Evolutionary conservation across 2,113 vertebrate genomes (phyloP).

Genomic region (Callorhinus ursinus): DNA sequence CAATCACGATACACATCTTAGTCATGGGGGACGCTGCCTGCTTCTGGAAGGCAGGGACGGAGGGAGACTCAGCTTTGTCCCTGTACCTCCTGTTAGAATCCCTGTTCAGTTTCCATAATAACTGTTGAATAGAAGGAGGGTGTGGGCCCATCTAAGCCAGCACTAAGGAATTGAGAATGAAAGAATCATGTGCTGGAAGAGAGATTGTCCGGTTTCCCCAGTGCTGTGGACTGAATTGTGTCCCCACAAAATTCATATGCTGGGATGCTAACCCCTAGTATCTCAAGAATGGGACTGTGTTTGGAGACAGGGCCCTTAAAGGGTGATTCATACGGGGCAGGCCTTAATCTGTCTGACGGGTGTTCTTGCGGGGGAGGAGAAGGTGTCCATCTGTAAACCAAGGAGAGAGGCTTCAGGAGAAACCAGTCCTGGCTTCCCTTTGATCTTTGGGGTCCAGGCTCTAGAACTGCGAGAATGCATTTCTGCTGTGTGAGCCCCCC

Average conservation of each 20-base stretch:
- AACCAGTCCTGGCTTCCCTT: fast-evolving
- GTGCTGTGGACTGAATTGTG: neutral
- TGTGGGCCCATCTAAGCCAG: too few relatives aligned
- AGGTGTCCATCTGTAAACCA: fast-evolving
- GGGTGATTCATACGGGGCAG: neutral
- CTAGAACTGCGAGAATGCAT: fast-evolving
- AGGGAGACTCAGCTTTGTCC: neutral
- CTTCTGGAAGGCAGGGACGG: neutral
- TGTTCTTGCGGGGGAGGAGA: neutral
- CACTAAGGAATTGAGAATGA: neutral
- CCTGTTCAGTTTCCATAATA: fast-evolving
- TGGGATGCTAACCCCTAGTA: too few relatives aligned
- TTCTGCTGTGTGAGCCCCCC: fast-evolving
- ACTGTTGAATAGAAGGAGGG: fast-evolving
- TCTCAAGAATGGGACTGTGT: neutral
- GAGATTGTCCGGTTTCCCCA: fast-evolving
- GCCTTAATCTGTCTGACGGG: too few relatives aligned
- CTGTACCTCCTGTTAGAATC: fast-evolving
- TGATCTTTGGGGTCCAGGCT: neutral
- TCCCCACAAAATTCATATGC: neutral
- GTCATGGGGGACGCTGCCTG: neutral
- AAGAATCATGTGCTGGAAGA: fast-evolving
- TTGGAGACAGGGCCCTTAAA: fast-evolving
- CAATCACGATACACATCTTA: fast-evolving
- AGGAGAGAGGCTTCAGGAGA: neutral